Conservation (phyloP, 2,113 vertebrate species). For the Solenodon paradoxus region DNA sequence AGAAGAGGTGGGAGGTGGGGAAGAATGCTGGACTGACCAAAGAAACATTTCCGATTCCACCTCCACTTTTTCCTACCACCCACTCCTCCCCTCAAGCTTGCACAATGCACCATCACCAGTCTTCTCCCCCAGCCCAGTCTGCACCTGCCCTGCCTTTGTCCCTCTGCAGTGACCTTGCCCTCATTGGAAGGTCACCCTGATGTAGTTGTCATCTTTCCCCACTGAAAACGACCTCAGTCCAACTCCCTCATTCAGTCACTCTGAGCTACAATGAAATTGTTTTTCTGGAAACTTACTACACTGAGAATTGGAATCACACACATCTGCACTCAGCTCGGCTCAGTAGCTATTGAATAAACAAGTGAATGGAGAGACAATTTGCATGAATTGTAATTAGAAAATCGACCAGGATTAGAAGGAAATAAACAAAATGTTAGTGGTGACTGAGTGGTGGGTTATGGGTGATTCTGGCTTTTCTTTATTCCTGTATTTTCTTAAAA, state of each 20-base stretch:
- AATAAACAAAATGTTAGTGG: background rate
- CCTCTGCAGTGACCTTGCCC: background rate
- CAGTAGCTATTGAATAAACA: background rate
- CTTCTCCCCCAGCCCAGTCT: background rate
- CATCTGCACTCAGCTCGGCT: background rate
- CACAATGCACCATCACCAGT: background rate
- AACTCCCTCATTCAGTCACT: background rate
- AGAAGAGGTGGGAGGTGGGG: background rate
- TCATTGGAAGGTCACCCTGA: background rate
- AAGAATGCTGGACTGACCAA: background rate
- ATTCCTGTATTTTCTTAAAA: background rate
- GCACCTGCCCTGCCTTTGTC: background rate
- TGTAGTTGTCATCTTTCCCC: background rate
- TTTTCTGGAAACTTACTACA: background rate
- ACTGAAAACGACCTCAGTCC: background rate
- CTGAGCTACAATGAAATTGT: background rate
- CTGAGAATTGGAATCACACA: background rate
- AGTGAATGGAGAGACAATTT: background rate
- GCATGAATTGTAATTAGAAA: background rate
- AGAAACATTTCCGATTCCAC: background rate
- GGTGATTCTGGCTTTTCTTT: background rate
- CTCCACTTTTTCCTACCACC: background rate
- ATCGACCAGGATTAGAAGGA: background rate
- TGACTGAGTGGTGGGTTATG: background rate
- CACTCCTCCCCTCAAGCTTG: background rate